A percentile compares a stretch with the other conserved stretches of the same genome.
These are phyloP conservation scores for Mizuhopecten yessoensis DNA, from an alignment of 1,140 invertebrate species.

Conservation along the genomic window DNA sequence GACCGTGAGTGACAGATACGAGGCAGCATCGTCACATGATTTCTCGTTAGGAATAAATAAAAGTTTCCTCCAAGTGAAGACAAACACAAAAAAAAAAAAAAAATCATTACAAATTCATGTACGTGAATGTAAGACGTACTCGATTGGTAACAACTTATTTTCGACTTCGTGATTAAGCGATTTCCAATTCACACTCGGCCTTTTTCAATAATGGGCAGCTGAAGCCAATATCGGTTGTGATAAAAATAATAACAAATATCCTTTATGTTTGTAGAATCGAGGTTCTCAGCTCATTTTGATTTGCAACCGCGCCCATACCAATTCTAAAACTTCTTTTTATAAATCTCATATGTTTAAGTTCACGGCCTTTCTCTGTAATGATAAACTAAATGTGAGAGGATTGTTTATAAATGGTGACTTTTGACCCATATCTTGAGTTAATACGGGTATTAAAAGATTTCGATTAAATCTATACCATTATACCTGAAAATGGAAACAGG, in stretches of 20 bases:
- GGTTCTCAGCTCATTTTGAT: background rate
- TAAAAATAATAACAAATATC: background rate
- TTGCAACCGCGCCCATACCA: background rate
- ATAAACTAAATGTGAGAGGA: background rate
- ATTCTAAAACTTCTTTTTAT: background rate
- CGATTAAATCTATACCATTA: constrained; percentile 27
- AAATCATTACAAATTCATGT: no score
- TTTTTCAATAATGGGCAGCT: no score
- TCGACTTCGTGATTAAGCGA: background rate
- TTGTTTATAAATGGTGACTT: constrained; percentile 8
- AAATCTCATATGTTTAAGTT: background rate
- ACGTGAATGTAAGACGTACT: no score
- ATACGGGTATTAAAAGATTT: background rate
- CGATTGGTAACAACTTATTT: no score
- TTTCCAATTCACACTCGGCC: no score
- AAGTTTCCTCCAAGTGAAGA: no score
- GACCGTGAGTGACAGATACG: no score
- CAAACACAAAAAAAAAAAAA: no score
- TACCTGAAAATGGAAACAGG: background rate
- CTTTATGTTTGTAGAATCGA: background rate
- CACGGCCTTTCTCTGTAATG: background rate
- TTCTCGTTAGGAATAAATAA: no score
- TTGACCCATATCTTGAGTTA: background rate
- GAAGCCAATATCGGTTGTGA: background rate
- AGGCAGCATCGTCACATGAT: no score